Evolutionary conservation across 2,888 invertebrate species (phyloP).

Genomic region (Drosophila prostipennis): DNA sequence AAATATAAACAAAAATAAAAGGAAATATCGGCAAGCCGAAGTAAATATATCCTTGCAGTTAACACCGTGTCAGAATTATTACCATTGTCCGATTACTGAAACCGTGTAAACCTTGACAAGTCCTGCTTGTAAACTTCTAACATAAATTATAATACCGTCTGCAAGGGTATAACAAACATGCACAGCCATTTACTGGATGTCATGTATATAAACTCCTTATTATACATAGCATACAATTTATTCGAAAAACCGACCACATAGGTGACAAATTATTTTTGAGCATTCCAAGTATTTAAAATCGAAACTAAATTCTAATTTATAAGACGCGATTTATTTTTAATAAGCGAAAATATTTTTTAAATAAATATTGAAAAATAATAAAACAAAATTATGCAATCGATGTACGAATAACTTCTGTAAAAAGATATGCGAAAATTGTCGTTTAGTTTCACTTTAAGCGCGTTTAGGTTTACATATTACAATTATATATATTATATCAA

Average conservation of each 20-base stretch:
- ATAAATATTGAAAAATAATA: conserved; percentile 24
- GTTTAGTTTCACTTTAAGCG: conserved; percentile 64
- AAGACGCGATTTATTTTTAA: conserved; percentile 45
- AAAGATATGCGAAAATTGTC: conserved; percentile 39
- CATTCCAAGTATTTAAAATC: conserved; percentile 74
- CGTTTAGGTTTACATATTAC: conserved; percentile 54
- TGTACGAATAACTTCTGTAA: conserved; percentile 43
- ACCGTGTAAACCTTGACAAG: too few relatives aligned
- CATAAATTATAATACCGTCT: neutral
- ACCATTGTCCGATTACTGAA: neutral
- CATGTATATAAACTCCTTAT: conserved; percentile 49
- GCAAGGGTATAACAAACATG: conserved; percentile 16
- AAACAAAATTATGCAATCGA: conserved; percentile 41
- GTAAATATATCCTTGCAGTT: neutral
- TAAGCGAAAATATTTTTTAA: conserved; percentile 38
- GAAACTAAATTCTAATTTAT: conserved; percentile 25
- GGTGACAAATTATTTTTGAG: conserved; percentile 62
- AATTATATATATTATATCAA: conserved; percentile 46
- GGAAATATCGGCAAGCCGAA: neutral
- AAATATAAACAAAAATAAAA: conserved; percentile 30
- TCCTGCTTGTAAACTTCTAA: too few relatives aligned
- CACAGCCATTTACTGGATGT: conserved; percentile 17
- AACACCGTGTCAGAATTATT: neutral
- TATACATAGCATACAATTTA: conserved; percentile 50
- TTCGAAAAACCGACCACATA: conserved; percentile 44